These are phyloP conservation scores for Reticulitermes speratus DNA, from an alignment of 1,140 invertebrate species.

Conservation along the genomic window DNA sequence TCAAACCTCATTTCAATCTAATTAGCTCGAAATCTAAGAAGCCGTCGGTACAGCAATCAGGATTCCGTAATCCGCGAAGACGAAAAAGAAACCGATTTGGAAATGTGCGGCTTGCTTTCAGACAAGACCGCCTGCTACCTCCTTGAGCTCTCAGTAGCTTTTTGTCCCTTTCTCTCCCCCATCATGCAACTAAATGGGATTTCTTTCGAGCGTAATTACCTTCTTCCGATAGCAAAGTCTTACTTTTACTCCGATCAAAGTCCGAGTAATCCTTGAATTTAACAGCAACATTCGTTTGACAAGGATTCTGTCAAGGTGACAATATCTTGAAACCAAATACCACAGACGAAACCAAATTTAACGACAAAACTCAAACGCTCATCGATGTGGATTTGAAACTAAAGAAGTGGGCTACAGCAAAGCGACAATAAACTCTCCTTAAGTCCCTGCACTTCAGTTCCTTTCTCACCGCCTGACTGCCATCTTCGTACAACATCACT, in stretches of 20 bases:
- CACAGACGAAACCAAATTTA: not conserved
- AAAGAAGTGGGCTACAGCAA: too few relatives aligned
- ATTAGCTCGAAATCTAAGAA: conserved; percentile 7
- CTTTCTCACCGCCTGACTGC: not conserved
- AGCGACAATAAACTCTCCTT: not conserved
- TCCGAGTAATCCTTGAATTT: conserved; percentile 21
- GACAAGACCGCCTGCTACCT: conserved; percentile 3
- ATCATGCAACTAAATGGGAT: conserved; percentile 26
- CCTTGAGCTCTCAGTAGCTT: too few relatives aligned
- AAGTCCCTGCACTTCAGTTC: not conserved
- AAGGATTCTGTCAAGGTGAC: not conserved
- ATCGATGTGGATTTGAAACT: not conserved
- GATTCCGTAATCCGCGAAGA: conserved; percentile 23
- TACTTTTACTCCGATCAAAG: conserved; percentile 1
- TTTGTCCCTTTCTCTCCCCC: not conserved
- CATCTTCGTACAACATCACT: not conserved
- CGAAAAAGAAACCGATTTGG: conserved; percentile 33
- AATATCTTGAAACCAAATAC: not conserved
- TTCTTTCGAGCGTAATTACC: conserved; percentile 28
- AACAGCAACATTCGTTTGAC: not conserved
- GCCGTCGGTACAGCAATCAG: not conserved
- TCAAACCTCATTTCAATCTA: conserved; percentile 11
- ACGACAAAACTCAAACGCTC: not conserved
- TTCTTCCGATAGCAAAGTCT: conserved; percentile 21
- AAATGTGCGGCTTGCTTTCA: conserved; percentile 24